These are phyloP conservation scores for Ornithoptera priamus DNA, from an alignment of 2,888 invertebrate species.

Conservation along the genomic window DNA sequence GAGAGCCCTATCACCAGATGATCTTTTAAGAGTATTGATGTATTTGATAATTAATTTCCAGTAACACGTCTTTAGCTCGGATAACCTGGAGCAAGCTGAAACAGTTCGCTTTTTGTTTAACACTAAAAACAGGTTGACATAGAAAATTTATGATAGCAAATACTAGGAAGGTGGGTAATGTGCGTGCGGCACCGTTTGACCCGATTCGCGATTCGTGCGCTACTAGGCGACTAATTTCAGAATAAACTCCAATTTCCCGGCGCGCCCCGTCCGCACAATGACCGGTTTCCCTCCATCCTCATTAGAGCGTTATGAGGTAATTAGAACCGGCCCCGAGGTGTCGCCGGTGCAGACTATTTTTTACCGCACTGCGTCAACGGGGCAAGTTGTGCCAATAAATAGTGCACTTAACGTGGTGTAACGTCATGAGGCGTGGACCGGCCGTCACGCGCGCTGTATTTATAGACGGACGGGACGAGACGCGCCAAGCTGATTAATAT, in stretches of 20 bases:
- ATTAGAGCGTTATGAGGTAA: conserved; percentile 17
- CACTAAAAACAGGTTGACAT: too few species aligned
- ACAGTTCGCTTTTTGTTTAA: too few species aligned
- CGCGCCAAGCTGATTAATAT: too few species aligned
- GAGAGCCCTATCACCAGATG: too few species aligned
- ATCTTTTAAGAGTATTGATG: too few species aligned
- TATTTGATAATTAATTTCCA: too few species aligned
- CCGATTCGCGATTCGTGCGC: conserved; percentile 4
- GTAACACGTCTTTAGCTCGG: too few species aligned
- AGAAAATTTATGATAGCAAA: too few species aligned
- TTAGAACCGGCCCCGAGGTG: conserved; percentile 20
- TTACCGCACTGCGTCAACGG: conserved; percentile 26
- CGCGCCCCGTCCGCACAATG: conserved; percentile 21
- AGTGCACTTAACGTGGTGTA: conserved; percentile 13
- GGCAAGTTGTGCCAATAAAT: conserved; percentile 14
- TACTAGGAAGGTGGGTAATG: neutral
- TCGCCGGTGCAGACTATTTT: conserved; percentile 20
- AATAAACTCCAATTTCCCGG: conserved; percentile 11
- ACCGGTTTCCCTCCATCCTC: conserved; percentile 27
- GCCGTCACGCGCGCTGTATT: neutral
- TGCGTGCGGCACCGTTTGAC: conserved; percentile 9
- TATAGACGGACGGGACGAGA: neutral
- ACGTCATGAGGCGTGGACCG: conserved; percentile 11
- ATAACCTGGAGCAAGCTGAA: too few species aligned
- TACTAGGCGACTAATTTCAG: conserved; percentile 17